phyloP scores from a whole-genome alignment of 2,888 invertebrate species.

The Pollenia angustigena region DNA sequence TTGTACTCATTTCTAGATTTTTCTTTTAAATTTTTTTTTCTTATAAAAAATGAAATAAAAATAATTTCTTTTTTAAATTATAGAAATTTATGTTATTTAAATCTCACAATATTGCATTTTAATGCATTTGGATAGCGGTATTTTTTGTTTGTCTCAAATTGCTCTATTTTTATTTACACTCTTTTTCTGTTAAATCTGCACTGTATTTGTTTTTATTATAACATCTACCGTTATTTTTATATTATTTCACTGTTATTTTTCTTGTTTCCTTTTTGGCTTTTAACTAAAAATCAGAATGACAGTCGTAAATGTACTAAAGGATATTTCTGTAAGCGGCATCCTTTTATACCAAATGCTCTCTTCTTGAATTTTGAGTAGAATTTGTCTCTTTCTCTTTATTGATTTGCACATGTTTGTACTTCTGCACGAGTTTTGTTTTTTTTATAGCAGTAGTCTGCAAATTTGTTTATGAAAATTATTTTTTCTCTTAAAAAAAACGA shows the following conservation, averaged over 20 bases:
- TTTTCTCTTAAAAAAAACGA: too few species aligned
- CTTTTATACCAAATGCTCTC: conserved; percentile 79
- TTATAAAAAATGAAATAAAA: neutral
- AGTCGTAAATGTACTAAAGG: conserved; percentile 81
- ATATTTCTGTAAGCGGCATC: conserved; percentile 78
- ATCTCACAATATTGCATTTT: conserved; percentile 1
- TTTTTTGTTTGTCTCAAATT: conserved; percentile 26
- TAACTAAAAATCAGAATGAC: conserved; percentile 73
- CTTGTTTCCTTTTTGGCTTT: neutral
- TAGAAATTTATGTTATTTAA: neutral
- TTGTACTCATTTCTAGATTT: conserved; percentile 76
- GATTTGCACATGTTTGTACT: conserved; percentile 15
- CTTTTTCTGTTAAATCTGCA: conserved; percentile 8
- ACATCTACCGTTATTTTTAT: conserved; percentile 32
- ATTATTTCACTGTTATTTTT: neutral
- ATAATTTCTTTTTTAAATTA: neutral
- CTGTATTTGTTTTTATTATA: conserved; percentile 22
- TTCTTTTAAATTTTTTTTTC: neutral
- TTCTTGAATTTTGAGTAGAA: neutral
- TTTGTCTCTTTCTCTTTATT: neutral
- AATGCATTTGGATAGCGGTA: conserved; percentile 77
- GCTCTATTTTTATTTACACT: conserved; percentile 37
- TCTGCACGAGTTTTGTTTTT: conserved; percentile 3
- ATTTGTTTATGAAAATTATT: neutral
- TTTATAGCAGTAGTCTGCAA: conserved; percentile 10